These are phyloP conservation scores for Thymelicus acteon DNA, from an alignment of 2,888 invertebrate species.

Conservation along the genomic window DNA sequence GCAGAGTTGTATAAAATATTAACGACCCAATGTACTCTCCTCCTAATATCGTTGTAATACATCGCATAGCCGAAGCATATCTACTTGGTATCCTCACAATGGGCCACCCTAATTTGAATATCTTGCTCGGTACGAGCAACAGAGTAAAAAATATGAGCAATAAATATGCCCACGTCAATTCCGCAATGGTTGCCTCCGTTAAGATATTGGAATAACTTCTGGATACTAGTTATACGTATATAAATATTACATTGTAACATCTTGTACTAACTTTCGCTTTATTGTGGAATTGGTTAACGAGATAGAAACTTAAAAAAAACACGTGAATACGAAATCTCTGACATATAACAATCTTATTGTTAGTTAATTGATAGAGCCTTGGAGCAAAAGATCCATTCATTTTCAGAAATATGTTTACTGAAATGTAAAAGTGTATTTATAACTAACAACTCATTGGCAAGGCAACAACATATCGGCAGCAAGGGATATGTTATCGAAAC, in stretches of 20 bases:
- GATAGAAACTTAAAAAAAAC: too few species aligned
- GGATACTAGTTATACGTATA: not conserved
- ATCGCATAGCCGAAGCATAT: constrained; percentile 65
- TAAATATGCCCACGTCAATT: constrained; percentile 68
- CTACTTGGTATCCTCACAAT: constrained; percentile 73
- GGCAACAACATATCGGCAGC: too few species aligned
- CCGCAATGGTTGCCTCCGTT: constrained; percentile 46
- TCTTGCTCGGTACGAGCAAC: constrained; percentile 70
- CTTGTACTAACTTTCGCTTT: too few species aligned
- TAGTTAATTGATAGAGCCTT: too few species aligned
- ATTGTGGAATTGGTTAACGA: too few species aligned
- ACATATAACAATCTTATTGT: too few species aligned
- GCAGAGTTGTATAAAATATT: not conserved
- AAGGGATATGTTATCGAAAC: too few species aligned
- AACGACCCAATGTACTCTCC: constrained; percentile 40
- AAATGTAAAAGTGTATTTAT: too few species aligned
- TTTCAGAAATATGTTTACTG: too few species aligned
- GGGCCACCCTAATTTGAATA: constrained; percentile 80
- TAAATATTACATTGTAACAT: not conserved
- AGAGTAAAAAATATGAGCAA: constrained; percentile 78
- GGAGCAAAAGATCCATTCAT: too few species aligned
- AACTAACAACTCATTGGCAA: too few species aligned
- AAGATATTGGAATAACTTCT: constrained; percentile 9
- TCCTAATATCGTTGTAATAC: constrained; percentile 53
- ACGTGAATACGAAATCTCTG: too few species aligned